phyloP scores from a whole-genome alignment of 2,888 invertebrate species.

The Temnothorax ravouxi region DNA sequence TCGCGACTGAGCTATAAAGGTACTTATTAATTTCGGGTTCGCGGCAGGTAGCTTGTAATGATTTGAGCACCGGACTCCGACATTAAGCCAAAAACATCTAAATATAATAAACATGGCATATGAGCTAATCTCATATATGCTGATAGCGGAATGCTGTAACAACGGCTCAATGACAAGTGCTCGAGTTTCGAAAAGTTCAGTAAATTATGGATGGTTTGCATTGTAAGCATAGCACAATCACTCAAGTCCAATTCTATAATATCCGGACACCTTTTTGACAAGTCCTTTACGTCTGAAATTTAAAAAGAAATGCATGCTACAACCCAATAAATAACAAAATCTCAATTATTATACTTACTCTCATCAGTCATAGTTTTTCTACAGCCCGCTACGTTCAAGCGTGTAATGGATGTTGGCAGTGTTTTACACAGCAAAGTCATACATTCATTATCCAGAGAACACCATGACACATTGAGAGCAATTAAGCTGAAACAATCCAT shows the following conservation, averaged over 20 bases:
- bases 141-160: constrained; percentile 91
- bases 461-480: constrained; percentile 95
- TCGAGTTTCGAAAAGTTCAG: constrained; percentile 89
- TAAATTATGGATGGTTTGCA: constrained; percentile 88
- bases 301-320: background rate
- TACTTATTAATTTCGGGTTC: constrained; percentile 91
- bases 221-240: constrained; percentile 92
- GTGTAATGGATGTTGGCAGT: constrained; percentile 89
- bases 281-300: constrained; percentile 89
- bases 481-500: constrained; percentile 87
- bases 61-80: constrained; percentile 87
- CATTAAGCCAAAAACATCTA: constrained; percentile 95
- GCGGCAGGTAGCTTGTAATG: constrained; percentile 87
- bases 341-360: constrained; percentile 87
- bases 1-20: constrained; percentile 94
- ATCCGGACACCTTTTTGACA: constrained; percentile 90
- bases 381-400: constrained; percentile 95
- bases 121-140: constrained; percentile 89
- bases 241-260: constrained; percentile 95
- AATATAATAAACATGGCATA: constrained; percentile 90
- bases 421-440: constrained; percentile 89
- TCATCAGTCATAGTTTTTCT: constrained; percentile 91
- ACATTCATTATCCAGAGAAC: constrained; percentile 89
- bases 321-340: constrained; percentile 21
- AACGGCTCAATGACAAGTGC: constrained; percentile 93